phyloP scores from a whole-genome alignment of 2,888 invertebrate species.

The Protonemura montana region DNA sequence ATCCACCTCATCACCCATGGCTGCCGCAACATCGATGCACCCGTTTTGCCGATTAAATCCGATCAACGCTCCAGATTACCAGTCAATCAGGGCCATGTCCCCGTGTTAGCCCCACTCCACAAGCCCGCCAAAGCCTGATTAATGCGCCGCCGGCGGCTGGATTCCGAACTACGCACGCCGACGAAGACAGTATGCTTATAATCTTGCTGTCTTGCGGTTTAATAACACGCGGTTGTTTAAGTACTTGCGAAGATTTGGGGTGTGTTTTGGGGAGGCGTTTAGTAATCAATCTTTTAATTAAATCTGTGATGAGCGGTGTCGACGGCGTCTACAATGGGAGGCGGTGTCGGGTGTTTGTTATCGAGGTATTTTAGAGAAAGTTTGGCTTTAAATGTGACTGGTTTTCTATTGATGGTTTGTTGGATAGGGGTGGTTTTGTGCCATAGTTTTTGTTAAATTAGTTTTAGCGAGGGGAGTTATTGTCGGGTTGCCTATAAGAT shows the following conservation, averaged over 20 bases:
- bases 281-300: not conserved
- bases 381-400: not conserved
- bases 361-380: too few species aligned
- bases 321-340: not conserved
- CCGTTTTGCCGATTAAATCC: not conserved
- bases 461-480: not conserved
- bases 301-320: not conserved
- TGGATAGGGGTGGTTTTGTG: not conserved
- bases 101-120: not conserved
- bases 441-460: not conserved
- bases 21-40: too few species aligned
- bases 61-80: not conserved
- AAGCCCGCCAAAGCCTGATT: not conserved
- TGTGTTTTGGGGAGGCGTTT: not conserved
- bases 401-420: not conserved
- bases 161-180: too few species aligned
- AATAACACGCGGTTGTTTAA: not conserved
- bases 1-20: too few species aligned
- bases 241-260: too few species aligned
- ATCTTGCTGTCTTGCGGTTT: not conserved
- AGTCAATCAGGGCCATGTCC: not conserved
- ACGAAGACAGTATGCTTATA: too few species aligned
- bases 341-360: too few species aligned
- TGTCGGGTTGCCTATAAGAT: not conserved
- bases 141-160: too few species aligned